These are phyloP conservation scores for Acridotheres tristis DNA, from an alignment of 2,797 vertebrate genomes.

Conservation along the genomic window DNA sequence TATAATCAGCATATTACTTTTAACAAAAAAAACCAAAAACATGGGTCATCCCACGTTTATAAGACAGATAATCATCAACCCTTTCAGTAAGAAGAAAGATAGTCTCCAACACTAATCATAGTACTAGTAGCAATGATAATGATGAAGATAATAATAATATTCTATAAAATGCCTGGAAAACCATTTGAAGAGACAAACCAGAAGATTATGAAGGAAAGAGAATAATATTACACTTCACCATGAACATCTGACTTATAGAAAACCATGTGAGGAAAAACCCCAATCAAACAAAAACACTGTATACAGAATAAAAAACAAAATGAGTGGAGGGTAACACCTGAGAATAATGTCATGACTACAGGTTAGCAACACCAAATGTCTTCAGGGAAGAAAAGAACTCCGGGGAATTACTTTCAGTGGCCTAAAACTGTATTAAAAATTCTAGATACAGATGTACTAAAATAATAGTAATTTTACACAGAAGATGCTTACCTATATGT, in stretches of 20 bases:
- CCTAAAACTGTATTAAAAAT: not conserved
- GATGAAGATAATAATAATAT: no score
- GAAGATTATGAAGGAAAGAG: not conserved
- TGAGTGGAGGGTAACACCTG: not conserved
- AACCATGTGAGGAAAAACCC: fast-evolving
- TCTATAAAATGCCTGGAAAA: not conserved
- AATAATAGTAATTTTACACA: not conserved
- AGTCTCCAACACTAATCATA: not conserved
- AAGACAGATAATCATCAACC: not conserved
- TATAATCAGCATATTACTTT: not conserved
- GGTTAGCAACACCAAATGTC: fast-evolving
- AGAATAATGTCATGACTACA: not conserved
- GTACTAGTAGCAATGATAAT: no score
- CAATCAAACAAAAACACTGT: not conserved
- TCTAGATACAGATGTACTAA: not conserved
- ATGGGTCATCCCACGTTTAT: not conserved
- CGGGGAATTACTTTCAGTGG: not conserved
- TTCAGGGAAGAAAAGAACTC: not conserved
- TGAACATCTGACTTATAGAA: not conserved
- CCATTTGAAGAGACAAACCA: not conserved
- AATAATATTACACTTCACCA: not conserved
- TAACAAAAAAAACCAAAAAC: not conserved
- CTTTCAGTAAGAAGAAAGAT: not conserved
- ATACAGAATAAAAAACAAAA: not conserved
- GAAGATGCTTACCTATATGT: not conserved